These are phyloP conservation scores for Spondyliosoma cantharus DNA, from an alignment of 2,797 vertebrate genomes.

Conservation along the genomic window DNA sequence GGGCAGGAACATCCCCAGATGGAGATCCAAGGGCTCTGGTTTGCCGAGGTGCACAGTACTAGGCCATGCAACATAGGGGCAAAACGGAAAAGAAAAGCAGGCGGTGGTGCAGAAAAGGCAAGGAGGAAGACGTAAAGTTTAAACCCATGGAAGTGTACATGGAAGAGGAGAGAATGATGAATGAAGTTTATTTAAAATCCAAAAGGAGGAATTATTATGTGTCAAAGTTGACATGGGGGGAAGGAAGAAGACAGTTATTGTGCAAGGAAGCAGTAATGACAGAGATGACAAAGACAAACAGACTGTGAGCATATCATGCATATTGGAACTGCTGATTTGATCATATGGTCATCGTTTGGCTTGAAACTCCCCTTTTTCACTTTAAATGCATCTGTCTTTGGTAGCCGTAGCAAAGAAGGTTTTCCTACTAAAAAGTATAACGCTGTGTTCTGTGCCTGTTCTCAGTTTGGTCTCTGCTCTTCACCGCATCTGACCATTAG, in stretches of 20 bases:
- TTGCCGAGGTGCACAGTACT: conserved; percentile 91
- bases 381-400: background rate
- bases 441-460: background rate
- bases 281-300: conserved; percentile 57
- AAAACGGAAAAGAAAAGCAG: conserved; percentile 59
- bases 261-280: conserved; percentile 8
- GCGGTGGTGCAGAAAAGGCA: conserved; percentile 28
- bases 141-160: conserved; percentile 1
- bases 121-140: conserved; percentile 2
- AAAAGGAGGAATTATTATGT: conserved; percentile 2
- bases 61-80: conserved; percentile 66
- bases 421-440: background rate
- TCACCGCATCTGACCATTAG: background rate
- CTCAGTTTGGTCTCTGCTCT: conserved; percentile 1
- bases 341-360: background rate
- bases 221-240: conserved; percentile 2
- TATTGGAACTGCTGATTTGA: conserved; percentile 37
- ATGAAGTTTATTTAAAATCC: background rate
- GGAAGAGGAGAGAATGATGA: conserved; percentile 7
- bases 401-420: background rate
- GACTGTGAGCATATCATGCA: conserved; percentile 64
- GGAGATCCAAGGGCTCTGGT: conserved; percentile 94
- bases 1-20: conserved; percentile 99
- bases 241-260: conserved; percentile 6
- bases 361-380: conserved; percentile 1